Evolutionary conservation across 1,140 invertebrate species (phyloP), one percentile per base, ranked within the genome.

Genomic region (Hypothenemus hampei): DNA sequence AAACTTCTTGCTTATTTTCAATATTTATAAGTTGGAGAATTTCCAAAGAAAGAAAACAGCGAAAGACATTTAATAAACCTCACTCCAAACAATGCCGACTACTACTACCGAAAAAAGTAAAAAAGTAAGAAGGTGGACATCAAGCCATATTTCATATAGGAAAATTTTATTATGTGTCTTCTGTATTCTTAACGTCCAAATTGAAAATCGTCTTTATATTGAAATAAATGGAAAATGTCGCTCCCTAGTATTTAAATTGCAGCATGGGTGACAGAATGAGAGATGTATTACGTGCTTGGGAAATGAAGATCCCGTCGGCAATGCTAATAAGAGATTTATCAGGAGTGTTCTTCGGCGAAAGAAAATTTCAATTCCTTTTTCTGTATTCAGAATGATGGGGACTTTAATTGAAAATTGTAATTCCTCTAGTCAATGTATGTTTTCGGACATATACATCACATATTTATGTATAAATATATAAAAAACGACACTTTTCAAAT

Each of bases 281-380:
- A 37, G 35, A 37, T 37, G 35, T 37, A 37, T 37, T 37, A 37
- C 35, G 35, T 37, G 35, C 35, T 37, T 37, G 35, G 35, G 35
- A 37, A 37, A 37, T 37, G 18, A 37, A 37, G 35, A 37, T 3
- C 35, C 7, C 35, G 35, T 16, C 11, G 35, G 35, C 35, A 37
- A 37, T 10, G 35, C 35, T 37, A 37, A 37, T 3, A 3, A 31
- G 26, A 31, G 13, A 31, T 11, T 8, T 31, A 11, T 13, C 26
- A 31, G 8, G 26, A 31, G 13, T 31, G n/a, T n/a, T n/a, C n/a
- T n/a, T n/a, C n/a, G n/a, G n/a, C 3, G 1, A 11, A 31, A 31
- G 10, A 1, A 31, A 31, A 31, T 11, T 11, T 31, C 13, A 31
- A 11, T 31, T 8, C 26, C 10, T 11, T 31, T 31, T 31, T 31